Evolutionary conservation across 2,113 vertebrate genomes (phyloP), one percentile per base, ranked within the genome.

Genomic region (Tursiops truncatus): DNA sequence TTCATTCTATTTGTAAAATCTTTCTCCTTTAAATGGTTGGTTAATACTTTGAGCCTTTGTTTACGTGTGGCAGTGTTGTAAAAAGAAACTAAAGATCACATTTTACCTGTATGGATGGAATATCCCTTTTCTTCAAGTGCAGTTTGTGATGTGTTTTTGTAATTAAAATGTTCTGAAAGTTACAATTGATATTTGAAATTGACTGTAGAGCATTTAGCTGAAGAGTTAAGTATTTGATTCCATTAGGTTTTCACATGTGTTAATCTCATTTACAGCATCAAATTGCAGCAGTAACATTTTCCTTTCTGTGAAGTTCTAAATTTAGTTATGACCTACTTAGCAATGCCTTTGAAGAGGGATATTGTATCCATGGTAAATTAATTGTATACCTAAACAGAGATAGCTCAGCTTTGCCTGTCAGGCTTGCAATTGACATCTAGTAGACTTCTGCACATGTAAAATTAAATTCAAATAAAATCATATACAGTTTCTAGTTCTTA

Each of bases 61-160:
- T 99, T 99, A 98, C 97, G 44, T 98, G 98, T 98, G 98, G 98
- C 98, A 98, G 98, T 98, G 98, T 99, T 98, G 84, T 98, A 98
- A 96, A 79, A 97, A 97, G 98, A 98, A 98, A 95, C 98, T 96
- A 96, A 98, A 96, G 98, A 98, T 98, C 97, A 95, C 94, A 92
- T 97, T 96, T 97, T 94, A 88, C 94, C 98, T 96, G 67, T 93
- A 14, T 96, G 98, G 98, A 98, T 98, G 84, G 80, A 96, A 67
- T 98, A 98, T 98, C 98, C 98, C 98, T 98, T 98, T 99, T 98
- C 98, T 92, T 96, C 98, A 92, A 97, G 50, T 77, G 91, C 95
- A 97, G 98, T 97, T 96, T 96, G 94, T 98, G 97, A 95, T 92
- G 20, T 3, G 79, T 96, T 91, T 97, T 96, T 97, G 94, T 94